Evolutionary conservation across 2,113 vertebrate genomes (phyloP), one percentile per base, ranked within the genome.

Genomic region (Neotoma lepida): DNA sequence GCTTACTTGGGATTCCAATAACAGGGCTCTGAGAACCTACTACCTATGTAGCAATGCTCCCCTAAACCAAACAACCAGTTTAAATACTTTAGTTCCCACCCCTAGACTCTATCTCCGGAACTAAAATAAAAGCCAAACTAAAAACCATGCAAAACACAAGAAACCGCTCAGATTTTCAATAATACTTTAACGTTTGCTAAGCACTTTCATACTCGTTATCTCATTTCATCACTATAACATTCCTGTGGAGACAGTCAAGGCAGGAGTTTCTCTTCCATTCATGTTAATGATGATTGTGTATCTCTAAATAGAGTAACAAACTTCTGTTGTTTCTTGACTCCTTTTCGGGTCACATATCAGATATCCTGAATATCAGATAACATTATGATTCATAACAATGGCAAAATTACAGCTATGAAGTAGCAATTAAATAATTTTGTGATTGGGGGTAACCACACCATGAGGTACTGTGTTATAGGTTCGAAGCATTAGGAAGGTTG

Each of bases 141-240:
- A 70, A 86, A 94, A 9, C 22, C 22, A 85, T 35, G 14, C 17
- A 28, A 81, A 91, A 70, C 17, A 66, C 9, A 68, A 78, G 66
- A 49, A 33, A 12, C 2, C 1, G 2, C 8, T 73, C 18, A 28
- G 22, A 6, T 73, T 91, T 91, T 17, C 84, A 71, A 73, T 66
- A 73, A 12, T 66, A 91, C 22, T 66, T 91, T 73, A 88, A 58
- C 0, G 4, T 44, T 91, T 91, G 28, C 56, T 90, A 82, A 18
- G 46, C 8, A 49, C 17, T 90, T 58, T 78, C 22, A 86, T 58
- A 78, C 3, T 20, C 2, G 46, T 39, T 77, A 90, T 78, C 39
- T 73, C 64, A 54, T 91, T 86, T 61, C 63, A 71, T 81, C 54
- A 30, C 86, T 91, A 49, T 70, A 63, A 80, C 63, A 90, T 90